phyloP scores from a whole-genome alignment of 23 tunicate genomes.

The Trididemnum clinides region DNA sequence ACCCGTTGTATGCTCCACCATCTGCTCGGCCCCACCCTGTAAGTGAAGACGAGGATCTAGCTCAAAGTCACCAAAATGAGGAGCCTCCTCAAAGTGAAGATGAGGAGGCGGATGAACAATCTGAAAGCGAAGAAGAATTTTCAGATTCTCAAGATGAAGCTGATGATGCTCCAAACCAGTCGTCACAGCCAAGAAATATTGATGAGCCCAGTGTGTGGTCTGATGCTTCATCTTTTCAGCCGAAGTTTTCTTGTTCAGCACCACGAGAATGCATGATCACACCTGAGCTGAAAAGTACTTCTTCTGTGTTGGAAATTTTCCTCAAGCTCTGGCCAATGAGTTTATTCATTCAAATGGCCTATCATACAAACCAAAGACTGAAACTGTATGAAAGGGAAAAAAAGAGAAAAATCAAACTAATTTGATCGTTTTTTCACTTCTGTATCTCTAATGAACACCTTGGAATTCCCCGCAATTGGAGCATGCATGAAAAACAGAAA shows the following conservation, averaged over 20 bases:
- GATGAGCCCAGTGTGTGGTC: constrained; percentile 31
- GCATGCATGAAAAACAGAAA: constrained; percentile 28
- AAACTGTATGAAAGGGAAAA: constrained; percentile 8
- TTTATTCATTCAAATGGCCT: constrained; percentile 27
- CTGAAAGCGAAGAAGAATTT: constrained; percentile 17
- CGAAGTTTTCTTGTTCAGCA: constrained; percentile 16
- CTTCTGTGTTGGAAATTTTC: constrained; percentile 13
- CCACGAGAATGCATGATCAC: constrained; percentile 19
- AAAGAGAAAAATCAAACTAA: constrained; percentile 24
- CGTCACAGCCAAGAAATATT: constrained; percentile 13
- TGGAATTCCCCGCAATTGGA: constrained; percentile 27
- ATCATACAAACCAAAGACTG: constrained; percentile 19
- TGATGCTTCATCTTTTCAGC: constrained; percentile 22
- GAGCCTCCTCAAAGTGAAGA: constrained; percentile 15
- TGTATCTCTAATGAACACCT: constrained; percentile 25
- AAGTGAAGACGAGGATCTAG: constrained; percentile 14
- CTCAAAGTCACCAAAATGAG: constrained; percentile 13
- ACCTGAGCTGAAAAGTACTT: constrained; percentile 25
- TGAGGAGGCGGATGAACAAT: constrained; percentile 15
- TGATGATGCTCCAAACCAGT: constrained; percentile 10
- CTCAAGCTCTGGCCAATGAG: constrained; percentile 39
- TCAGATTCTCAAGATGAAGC: constrained; percentile 19
- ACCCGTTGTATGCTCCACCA: constrained; percentile 27
- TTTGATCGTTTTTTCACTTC: constrained; percentile 48
- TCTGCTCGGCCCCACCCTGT: constrained; percentile 6